These are phyloP conservation scores for Burhinus bistriatus DNA, from an alignment of 2,113 vertebrate genomes.

Conservation along the genomic window DNA sequence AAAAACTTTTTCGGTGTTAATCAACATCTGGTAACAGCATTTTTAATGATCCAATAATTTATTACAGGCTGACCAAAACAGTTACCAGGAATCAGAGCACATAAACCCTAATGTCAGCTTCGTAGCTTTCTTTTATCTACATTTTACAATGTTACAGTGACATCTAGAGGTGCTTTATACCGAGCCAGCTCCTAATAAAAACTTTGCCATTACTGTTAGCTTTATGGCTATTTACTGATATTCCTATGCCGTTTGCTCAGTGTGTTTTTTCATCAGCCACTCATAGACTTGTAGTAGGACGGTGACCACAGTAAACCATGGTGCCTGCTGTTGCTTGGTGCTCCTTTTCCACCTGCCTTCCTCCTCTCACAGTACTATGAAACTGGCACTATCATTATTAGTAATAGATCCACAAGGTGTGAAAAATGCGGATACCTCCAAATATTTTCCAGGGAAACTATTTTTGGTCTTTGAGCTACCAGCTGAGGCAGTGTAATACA, in stretches of 20 bases:
- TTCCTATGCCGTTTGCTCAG: accelerated
- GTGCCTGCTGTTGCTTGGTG: not conserved
- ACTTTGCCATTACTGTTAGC: not conserved
- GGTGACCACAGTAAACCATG: not conserved
- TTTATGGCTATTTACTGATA: not conserved
- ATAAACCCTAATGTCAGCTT: not conserved
- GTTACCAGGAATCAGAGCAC: not conserved
- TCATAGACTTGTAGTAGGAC: not conserved
- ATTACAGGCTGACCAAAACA: not conserved
- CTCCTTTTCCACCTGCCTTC: not conserved
- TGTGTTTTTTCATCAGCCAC: not conserved
- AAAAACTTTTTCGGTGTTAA: not conserved
- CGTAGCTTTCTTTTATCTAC: not conserved
- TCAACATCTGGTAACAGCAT: not conserved
- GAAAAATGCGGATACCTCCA: not conserved
- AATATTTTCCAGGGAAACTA: not conserved
- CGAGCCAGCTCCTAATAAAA: not conserved
- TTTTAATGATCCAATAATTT: not conserved
- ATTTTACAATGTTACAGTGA: slow-evolving; percentile 65
- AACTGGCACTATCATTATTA: not conserved
- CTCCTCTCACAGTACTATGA: not conserved
- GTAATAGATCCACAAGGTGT: not conserved
- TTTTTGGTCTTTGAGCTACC: not conserved
- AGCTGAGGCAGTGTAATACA: not conserved
- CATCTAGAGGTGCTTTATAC: slow-evolving; percentile 71